Evolutionary conservation across 2,888 invertebrate species (phyloP).

Genomic region (Tachina grossa): DNA sequence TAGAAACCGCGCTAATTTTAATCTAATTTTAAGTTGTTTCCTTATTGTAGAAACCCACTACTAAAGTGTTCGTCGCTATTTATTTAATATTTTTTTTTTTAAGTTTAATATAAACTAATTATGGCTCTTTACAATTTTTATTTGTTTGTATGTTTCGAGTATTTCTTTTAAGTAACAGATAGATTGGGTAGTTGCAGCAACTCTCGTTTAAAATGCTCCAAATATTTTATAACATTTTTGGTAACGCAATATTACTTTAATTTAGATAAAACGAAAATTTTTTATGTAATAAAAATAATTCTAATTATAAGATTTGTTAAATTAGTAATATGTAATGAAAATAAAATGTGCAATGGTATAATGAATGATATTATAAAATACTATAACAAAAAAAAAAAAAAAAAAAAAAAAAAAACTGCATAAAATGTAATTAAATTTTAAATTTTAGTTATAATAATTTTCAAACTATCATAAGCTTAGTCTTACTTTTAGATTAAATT

Average conservation of each 20-base stretch:
- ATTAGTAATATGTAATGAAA: constrained; percentile 39
- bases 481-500: constrained; percentile 42
- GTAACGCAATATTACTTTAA: constrained; percentile 26
- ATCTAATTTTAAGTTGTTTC: no score
- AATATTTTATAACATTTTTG: constrained; percentile 55
- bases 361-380: constrained; percentile 48
- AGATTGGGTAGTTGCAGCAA: neutral
- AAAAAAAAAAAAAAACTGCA: constrained; percentile 50
- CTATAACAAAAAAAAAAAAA: constrained; percentile 16
- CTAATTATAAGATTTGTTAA: constrained; percentile 57
- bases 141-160: no score
- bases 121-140: no score
- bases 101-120: no score
- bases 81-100: no score
- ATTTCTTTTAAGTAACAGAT: no score
- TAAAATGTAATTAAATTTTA: constrained; percentile 50
- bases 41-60: no score
- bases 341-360: constrained; percentile 60
- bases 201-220: constrained; percentile 40
- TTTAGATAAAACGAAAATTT: constrained; percentile 30
- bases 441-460: constrained; percentile 3
- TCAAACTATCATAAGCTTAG: constrained; percentile 47
- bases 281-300: constrained; percentile 49
- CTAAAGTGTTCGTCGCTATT: no score
- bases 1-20: no score